A percentile compares a stretch with the other conserved stretches of the same genome.
phyloP scores from a whole-genome alignment of 2,888 invertebrate genomes.

The Volucella inflata region DNA sequence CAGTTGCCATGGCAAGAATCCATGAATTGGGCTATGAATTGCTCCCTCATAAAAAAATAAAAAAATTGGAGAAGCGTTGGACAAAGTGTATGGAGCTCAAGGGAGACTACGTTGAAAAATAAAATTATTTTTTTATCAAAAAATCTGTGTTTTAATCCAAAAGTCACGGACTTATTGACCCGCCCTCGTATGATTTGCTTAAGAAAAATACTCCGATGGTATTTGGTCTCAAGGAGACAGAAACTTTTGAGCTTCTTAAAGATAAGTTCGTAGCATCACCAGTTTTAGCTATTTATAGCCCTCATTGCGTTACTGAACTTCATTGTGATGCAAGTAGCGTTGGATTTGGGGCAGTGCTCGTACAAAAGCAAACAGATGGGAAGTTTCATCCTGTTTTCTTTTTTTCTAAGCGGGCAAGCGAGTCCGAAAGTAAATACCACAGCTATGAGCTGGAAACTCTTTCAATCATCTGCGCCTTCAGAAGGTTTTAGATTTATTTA shows the following conservation, averaged over 20 bases:
- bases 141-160: no score
- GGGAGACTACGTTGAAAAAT: no score
- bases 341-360: constrained; percentile 77
- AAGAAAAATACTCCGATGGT: constrained; percentile 15
- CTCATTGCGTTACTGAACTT: constrained; percentile 77
- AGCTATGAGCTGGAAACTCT: constrained; percentile 37
- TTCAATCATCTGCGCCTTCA: constrained; percentile 28
- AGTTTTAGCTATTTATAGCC: constrained; percentile 78
- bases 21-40: no score
- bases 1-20: no score
- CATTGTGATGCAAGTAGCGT: constrained; percentile 78
- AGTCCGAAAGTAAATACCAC: constrained; percentile 76
- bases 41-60: no score
- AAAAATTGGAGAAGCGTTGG: no score
- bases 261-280: constrained; percentile 56
- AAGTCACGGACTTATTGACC: no score
- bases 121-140: not conserved
- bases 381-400: constrained; percentile 78
- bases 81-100: no score
- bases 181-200: constrained; percentile 4
- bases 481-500: constrained; percentile 29
- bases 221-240: constrained; percentile 17
- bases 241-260: constrained; percentile 51
- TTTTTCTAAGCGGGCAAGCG: constrained; percentile 77
- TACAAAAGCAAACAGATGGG: constrained; percentile 74